These are phyloP conservation scores for Erebia epiphron DNA, from an alignment of 2,888 invertebrate species.

Conservation along the genomic window DNA sequence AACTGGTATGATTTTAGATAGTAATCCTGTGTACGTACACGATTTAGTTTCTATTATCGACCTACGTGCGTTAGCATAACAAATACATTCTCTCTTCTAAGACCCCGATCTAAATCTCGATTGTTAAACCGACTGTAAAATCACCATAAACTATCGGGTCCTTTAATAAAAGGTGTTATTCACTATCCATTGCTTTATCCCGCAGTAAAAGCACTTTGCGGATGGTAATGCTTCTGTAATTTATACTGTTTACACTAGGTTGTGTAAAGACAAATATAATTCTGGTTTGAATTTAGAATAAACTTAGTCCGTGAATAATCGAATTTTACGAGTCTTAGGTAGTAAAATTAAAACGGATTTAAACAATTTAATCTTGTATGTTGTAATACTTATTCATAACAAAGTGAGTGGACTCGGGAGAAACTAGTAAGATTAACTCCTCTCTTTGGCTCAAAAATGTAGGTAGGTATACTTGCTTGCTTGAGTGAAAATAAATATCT, in stretches of 20 bases:
- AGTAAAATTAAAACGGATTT: conserved; percentile 2
- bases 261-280: conserved; percentile 22
- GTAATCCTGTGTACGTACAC: not conserved
- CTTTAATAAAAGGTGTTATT: conserved; percentile 39
- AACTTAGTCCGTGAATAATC: conserved; percentile 14
- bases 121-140: conserved; percentile 38
- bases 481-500: no score
- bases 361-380: conserved; percentile 1
- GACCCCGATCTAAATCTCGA: conserved; percentile 23
- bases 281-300: conserved; percentile 15
- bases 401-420: not conserved
- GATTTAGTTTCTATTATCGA: not conserved
- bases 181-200: conserved; percentile 37
- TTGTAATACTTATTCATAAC: conserved; percentile 5
- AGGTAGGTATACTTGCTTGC: no score
- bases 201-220: conserved; percentile 42
- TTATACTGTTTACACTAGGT: conserved; percentile 41
- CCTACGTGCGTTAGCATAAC: conserved; percentile 1
- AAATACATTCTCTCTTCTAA: conserved; percentile 15
- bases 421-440: not conserved
- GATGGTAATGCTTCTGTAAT: conserved; percentile 42
- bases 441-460: no score
- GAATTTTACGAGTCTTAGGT: conserved; percentile 11
- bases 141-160: conserved; percentile 41
- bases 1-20: not conserved